These are phyloP conservation scores for Ctenopoma multispine DNA, from an alignment of 2,797 vertebrate species.

Conservation along the genomic window DNA sequence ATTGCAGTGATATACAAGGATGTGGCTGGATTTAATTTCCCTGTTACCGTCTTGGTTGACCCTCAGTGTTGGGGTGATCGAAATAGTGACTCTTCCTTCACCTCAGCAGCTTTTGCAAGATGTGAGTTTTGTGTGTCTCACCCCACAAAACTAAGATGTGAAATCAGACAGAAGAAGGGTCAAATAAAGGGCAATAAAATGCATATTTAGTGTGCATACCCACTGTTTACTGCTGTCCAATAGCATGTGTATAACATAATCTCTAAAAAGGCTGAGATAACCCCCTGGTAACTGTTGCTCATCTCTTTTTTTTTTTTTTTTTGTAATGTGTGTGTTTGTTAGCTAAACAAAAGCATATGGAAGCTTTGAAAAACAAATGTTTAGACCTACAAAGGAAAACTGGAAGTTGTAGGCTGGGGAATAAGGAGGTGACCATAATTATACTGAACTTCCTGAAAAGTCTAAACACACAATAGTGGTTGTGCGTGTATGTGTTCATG, in stretches of 20 bases:
- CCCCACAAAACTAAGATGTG: constrained; percentile 12
- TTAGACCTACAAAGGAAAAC: not conserved
- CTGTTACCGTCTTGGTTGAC: constrained; percentile 33
- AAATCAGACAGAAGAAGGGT: constrained; percentile 15
- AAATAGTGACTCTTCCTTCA: constrained; percentile 21
- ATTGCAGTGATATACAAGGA: constrained; percentile 49
- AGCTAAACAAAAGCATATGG: not conserved
- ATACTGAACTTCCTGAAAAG: constrained; percentile 10
- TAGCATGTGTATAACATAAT: not conserved
- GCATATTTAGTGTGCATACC: not conserved
- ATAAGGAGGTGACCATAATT: constrained; percentile 9
- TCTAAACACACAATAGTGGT: constrained; percentile 25
- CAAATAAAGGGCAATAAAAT: not conserved
- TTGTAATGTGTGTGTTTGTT: not conserved
- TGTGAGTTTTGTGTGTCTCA: not conserved
- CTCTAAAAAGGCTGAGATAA: constrained; percentile 2
- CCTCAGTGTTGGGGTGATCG: constrained; percentile 23
- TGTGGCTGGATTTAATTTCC: constrained; percentile 67
- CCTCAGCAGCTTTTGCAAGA: constrained; percentile 10
- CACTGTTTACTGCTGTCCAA: constrained; percentile 13
- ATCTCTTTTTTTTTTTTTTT: not conserved
- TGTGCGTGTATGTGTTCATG: constrained; percentile 11
- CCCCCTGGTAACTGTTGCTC: not conserved
- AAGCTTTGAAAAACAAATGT: not conserved
- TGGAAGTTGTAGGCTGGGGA: constrained; percentile 13